Conservation (phyloP, 2,113 vertebrate species). For the Noctilio leporinus region DNA sequence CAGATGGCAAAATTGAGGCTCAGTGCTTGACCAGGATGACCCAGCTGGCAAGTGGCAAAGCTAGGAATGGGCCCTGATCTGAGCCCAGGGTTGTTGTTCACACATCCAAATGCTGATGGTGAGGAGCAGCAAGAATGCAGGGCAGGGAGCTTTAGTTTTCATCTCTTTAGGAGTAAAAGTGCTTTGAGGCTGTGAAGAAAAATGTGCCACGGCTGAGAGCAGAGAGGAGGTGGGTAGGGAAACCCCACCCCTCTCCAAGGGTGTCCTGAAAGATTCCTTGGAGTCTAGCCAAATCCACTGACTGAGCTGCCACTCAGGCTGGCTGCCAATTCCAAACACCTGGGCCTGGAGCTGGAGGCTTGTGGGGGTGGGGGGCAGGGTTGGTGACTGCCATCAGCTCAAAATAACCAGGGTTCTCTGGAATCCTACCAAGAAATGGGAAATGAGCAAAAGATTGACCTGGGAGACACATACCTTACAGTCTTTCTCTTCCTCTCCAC, state of each 20-base stretch:
- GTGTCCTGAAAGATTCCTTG: background rate
- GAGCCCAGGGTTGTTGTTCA: background rate
- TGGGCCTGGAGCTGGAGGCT: background rate
- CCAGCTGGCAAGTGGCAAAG: background rate
- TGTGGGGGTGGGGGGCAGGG: background rate
- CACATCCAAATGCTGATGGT: rapidly evolving
- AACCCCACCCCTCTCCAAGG: background rate
- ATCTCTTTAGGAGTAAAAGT: rapidly evolving
- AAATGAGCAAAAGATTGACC: background rate
- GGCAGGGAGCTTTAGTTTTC: background rate
- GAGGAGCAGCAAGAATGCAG: background rate
- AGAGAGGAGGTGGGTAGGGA: background rate
- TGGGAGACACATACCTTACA: background rate
- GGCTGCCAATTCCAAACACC: background rate
- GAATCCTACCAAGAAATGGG: background rate
- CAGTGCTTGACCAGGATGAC: background rate
- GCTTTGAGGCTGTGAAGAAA: background rate
- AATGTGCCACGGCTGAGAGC: background rate
- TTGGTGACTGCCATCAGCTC: background rate
- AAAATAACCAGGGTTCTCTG: background rate
- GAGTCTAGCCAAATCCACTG: background rate
- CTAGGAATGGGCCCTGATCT: background rate
- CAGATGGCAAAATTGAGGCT: background rate
- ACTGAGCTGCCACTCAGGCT: no score
- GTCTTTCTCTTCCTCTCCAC: no score